Base-by-base conservation (phyloP, 2,113 vertebrate genomes). In the Nerophis ophidion region DNA sequence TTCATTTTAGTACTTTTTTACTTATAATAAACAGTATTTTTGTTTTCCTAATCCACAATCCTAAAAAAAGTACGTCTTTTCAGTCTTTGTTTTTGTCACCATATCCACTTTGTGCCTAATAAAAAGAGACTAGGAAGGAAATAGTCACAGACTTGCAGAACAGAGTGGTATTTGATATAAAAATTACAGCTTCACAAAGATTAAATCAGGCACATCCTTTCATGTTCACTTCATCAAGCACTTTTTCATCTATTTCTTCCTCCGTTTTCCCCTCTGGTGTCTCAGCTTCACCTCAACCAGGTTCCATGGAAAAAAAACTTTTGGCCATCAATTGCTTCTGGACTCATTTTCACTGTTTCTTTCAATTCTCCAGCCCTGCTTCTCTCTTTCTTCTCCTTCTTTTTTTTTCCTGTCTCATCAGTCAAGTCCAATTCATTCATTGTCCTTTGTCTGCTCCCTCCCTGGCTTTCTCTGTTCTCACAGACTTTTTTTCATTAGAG, bases 401-500 rank as follows among this genome's bases (percentile, higher is more conserved):
- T 56, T 13, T 48, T 13, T 48, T 19, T 66, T 42, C 48, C 66
- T 58, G 13, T 17, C 56, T 65, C 55, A 56, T 48, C 57, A 5
- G 40, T 72, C 62, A 35, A 59, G 54, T 77, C 63, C 7, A 12
- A 36, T 49, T 19, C 60, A 64, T 12, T 57, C 66, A 44, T 68
- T 73, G 64, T 67, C 57, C 46, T 71, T 49, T 7, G 1, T 26
- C 34, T 2, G 2, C 60, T 45, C 48, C 50, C 45, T 60, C 9
- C n/a, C 17, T 60, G 4, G 15, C 26, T 63, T 56, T 48, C 26
- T 51, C 16, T 56, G 17, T 48, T 52, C 13, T 48, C 59, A 57
- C 46, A 69, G 19, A 38, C 11, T 19, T 60, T 55, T 86, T 87
- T 90, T 90, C 75, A 77, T 90, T 84, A 71, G 61, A 75, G 33